These are phyloP conservation scores for Caprella mutica DNA, from an alignment of 2,888 invertebrate genomes.

Conservation along the genomic window DNA sequence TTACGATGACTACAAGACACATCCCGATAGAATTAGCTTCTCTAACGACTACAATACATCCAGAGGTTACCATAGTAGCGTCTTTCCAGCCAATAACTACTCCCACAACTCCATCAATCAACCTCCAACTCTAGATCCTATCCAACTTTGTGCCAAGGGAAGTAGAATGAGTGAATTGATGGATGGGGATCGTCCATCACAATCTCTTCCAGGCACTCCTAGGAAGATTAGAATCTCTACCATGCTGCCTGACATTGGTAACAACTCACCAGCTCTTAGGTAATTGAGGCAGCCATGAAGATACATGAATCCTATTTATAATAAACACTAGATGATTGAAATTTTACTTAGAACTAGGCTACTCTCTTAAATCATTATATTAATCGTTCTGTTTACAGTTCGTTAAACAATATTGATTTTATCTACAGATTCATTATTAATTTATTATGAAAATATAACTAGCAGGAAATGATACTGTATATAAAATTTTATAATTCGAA, in stretches of 20 bases:
- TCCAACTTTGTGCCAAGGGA: slow-evolving; percentile 22
- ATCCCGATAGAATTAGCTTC: neutral
- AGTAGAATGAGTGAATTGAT: slow-evolving; percentile 18
- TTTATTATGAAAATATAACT: too few relatives aligned
- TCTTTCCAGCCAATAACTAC: neutral
- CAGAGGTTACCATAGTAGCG: too few relatives aligned
- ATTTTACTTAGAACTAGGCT: too few relatives aligned
- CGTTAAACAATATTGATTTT: too few relatives aligned
- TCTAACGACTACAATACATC: neutral
- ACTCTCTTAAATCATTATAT: too few relatives aligned
- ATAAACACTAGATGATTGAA: too few relatives aligned
- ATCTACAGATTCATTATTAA: too few relatives aligned
- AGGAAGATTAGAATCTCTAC: slow-evolving; percentile 31
- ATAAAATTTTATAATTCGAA: too few relatives aligned
- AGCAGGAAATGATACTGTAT: too few relatives aligned
- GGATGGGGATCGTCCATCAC: slow-evolving; percentile 23
- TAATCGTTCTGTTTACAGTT: too few relatives aligned
- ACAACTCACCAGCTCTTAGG: slow-evolving; percentile 28
- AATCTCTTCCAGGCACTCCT: slow-evolving; percentile 32
- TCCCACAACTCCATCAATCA: neutral
- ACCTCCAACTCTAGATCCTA: slow-evolving; percentile 11
- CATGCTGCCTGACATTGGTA: slow-evolving; percentile 30
- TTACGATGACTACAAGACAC: neutral
- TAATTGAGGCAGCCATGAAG: slow-evolving; percentile 24
- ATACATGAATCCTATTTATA: too few relatives aligned